A percentile compares a stretch with the other conserved stretches of the same genome.
Conservation (phyloP, 1,140 invertebrate species). For the Phocides pigmalion region DNA sequence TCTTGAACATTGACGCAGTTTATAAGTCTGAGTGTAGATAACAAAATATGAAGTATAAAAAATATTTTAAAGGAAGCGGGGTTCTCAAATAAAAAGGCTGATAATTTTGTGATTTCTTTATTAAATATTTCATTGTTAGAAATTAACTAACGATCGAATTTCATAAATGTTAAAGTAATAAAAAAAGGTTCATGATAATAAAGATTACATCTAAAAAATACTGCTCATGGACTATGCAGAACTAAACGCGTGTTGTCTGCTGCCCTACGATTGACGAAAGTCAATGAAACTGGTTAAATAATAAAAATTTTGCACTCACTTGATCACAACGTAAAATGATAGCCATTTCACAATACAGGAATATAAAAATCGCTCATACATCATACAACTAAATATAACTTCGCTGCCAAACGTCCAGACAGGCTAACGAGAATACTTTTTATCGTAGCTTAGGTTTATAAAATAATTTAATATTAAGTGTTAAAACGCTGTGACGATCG, state of each 20-base stretch:
- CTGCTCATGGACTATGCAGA: slow-evolving; percentile 81
- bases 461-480: slow-evolving; percentile 29
- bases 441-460: slow-evolving; percentile 14
- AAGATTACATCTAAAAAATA: slow-evolving; percentile 82
- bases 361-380: slow-evolving; percentile 63
- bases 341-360: slow-evolving; percentile 81
- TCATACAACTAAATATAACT: slow-evolving; percentile 47
- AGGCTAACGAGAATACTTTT: slow-evolving; percentile 21
- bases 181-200: slow-evolving; percentile 78
- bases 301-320: slow-evolving; percentile 81
- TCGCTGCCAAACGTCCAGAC: slow-evolving; percentile 18
- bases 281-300: slow-evolving; percentile 74
- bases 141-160: slow-evolving; percentile 82
- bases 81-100: slow-evolving; percentile 56
- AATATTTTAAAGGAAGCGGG: neutral
- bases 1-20: no score
- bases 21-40: no score
- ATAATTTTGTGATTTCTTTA: slow-evolving; percentile 81
- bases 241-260: slow-evolving; percentile 66
- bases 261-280: slow-evolving; percentile 70
- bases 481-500: slow-evolving; percentile 18
- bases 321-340: slow-evolving; percentile 83
- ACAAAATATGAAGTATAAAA: no score
- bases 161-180: slow-evolving; percentile 81
- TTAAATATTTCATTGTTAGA: slow-evolving; percentile 84